These are phyloP conservation scores for Hippocampus mohnikei DNA, from an alignment of 2,113 vertebrate species.

Conservation along the genomic window DNA sequence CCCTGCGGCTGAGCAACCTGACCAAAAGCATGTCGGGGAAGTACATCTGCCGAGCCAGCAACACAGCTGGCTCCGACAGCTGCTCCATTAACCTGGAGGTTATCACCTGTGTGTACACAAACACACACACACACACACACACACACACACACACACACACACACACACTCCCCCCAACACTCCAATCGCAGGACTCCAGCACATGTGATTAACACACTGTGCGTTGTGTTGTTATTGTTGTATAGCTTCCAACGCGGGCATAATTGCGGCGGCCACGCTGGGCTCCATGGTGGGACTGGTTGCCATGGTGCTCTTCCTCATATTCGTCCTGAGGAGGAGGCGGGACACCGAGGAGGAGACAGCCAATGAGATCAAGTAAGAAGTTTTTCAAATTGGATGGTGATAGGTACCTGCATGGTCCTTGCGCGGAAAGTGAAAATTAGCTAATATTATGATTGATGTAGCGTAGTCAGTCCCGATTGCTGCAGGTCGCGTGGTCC, in stretches of 20 bases:
- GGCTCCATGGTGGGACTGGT: constrained; percentile 78
- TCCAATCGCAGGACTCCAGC: neutral
- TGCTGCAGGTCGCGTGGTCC: too few relatives aligned
- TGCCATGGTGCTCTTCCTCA: constrained; percentile 71
- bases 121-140: neutral
- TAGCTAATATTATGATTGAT: neutral
- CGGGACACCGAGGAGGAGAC: constrained; percentile 76
- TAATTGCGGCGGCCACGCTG: constrained; percentile 79
- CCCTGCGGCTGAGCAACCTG: constrained; percentile 80
- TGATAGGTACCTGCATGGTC: too few relatives aligned
- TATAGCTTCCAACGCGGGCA: constrained; percentile 70
- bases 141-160: neutral
- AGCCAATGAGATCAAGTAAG: constrained; percentile 89
- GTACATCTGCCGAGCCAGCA: constrained; percentile 81
- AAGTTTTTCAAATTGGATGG: neutral
- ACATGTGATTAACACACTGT: neutral
- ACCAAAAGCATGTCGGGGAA: constrained; percentile 81
- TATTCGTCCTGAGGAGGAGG: constrained; percentile 72
- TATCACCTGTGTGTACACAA: constrained; percentile 73
- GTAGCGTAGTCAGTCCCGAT: too few relatives aligned
- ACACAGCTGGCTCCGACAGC: constrained; percentile 76
- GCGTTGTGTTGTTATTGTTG: constrained; percentile 7
- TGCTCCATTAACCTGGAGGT: constrained; percentile 86
- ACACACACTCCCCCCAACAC: neutral
- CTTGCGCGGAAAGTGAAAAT: neutral